phyloP scores from a whole-genome alignment of 1,140 invertebrate genomes.

The Cydia pomonella region DNA sequence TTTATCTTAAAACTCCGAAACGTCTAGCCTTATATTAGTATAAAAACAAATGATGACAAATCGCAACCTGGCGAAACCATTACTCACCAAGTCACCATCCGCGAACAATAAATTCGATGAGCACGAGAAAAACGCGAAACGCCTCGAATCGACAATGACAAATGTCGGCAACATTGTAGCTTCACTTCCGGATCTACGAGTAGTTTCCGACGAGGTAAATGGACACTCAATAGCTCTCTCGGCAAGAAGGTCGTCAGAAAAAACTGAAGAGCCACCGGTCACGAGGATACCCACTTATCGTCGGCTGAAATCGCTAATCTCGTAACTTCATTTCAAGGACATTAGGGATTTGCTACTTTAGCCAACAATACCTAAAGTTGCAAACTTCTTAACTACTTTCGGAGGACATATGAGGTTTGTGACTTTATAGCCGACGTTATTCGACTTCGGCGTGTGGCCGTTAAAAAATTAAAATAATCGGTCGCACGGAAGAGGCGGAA shows the following conservation, averaged over 20 bases:
- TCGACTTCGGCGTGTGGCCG: background rate
- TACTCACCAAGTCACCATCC: slow-evolving; percentile 10
- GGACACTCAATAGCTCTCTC: slow-evolving; percentile 20
- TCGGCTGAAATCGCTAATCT: background rate
- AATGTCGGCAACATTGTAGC: slow-evolving; percentile 18
- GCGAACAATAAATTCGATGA: slow-evolving; percentile 15
- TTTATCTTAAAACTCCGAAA: background rate
- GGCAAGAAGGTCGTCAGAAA: slow-evolving; percentile 1
- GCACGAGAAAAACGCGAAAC: slow-evolving; percentile 19
- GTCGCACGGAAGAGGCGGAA: slow-evolving; percentile 19
- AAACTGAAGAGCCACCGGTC: slow-evolving; percentile 23
- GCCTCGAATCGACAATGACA: slow-evolving; percentile 21
- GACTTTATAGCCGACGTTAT: background rate
- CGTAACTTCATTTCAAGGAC: no score
- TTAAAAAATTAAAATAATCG: slow-evolving; percentile 15
- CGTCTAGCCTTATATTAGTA: background rate
- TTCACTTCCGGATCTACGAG: slow-evolving; percentile 15
- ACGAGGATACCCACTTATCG: slow-evolving; percentile 18
- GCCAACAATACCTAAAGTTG: no score
- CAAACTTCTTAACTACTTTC: no score
- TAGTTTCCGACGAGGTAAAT: slow-evolving; percentile 15
- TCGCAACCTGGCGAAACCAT: slow-evolving; percentile 7
- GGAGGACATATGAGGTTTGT: no score
- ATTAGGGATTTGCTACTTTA: no score
- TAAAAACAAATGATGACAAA: background rate